Conservation (phyloP, 1,140 invertebrate species). For the Solen grandis region DNA sequence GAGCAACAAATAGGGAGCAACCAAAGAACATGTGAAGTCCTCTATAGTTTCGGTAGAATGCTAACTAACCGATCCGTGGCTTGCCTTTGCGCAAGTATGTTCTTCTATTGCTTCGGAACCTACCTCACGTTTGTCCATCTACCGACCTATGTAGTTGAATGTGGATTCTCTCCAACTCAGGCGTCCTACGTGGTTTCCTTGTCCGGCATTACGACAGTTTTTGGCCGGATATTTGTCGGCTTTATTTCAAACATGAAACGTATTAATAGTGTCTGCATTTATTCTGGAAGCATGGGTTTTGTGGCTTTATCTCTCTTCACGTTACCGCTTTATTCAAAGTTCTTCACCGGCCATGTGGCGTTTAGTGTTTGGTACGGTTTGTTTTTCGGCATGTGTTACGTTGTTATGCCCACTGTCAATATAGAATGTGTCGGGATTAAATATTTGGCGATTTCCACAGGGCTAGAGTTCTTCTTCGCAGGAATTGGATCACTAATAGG, state of each 20-base stretch:
- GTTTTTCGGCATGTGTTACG: conserved; percentile 23
- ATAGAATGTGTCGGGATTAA: conserved; percentile 22
- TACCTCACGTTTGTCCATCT: conserved; percentile 37
- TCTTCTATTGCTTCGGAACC: conserved; percentile 25
- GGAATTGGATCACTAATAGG: conserved; percentile 40
- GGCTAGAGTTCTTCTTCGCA: conserved; percentile 20
- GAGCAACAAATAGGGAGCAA: neutral
- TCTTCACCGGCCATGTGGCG: conserved; percentile 21
- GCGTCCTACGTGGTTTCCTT: conserved; percentile 33
- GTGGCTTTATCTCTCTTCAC: neutral
- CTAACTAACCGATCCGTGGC: conserved; percentile 17
- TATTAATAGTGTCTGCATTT: conserved; percentile 8
- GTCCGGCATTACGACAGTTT: conserved; percentile 8
- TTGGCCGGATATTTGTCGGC: conserved; percentile 21
- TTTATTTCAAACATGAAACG: neutral
- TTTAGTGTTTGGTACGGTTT: conserved; percentile 18
- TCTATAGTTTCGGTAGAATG: neutral
- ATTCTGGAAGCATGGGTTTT: conserved; percentile 12
- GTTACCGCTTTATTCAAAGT: conserved; percentile 16
- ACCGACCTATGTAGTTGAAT: conserved; percentile 12
- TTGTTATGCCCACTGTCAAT: conserved; percentile 20
- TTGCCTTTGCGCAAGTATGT: conserved; percentile 22
- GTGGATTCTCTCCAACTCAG: conserved; percentile 9
- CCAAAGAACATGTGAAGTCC: neutral
- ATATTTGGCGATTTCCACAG: conserved; percentile 16